Conservation (phyloP, 2,797 vertebrate genomes). For the Oryzias sinensis region DNA sequence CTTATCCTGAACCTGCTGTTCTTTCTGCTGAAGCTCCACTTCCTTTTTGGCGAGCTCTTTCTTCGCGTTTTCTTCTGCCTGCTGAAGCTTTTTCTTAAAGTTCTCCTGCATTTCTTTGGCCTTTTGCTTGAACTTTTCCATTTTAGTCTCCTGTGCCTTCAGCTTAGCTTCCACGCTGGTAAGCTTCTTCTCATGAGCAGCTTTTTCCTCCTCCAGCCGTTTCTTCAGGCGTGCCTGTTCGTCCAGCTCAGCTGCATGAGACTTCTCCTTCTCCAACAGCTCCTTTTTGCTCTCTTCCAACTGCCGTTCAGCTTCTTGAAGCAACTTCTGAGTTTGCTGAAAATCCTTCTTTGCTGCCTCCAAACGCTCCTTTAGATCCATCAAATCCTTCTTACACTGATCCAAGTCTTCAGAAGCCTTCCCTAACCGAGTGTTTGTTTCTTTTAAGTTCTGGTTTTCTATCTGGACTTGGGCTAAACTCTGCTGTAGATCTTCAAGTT, state of each 20-base stretch:
- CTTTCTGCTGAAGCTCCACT: conserved; percentile 85
- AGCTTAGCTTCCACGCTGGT: conserved; percentile 82
- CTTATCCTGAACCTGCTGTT: conserved; percentile 86
- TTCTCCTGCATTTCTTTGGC: conserved; percentile 89
- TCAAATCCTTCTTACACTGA: conserved; percentile 69
- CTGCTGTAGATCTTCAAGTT: conserved; percentile 77
- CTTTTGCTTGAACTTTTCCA: conserved; percentile 88
- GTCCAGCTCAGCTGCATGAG: conserved; percentile 69
- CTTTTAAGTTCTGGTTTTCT: conserved; percentile 74
- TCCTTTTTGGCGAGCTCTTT: conserved; percentile 86
- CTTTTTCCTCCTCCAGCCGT: conserved; percentile 75
- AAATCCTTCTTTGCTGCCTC: conserved; percentile 73
- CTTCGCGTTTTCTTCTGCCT: conserved; percentile 87
- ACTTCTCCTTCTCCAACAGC: conserved; percentile 79
- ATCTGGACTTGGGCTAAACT: conserved; percentile 67
- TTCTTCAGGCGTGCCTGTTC: conserved; percentile 76
- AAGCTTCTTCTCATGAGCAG: conserved; percentile 77
- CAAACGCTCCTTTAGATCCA: conserved; percentile 74
- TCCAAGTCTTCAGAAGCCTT: conserved; percentile 73
- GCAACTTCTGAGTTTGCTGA: conserved; percentile 70
- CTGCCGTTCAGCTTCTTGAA: conserved; percentile 73
- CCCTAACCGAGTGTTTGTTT: conserved; percentile 62
- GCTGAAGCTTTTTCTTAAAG: conserved; percentile 86
- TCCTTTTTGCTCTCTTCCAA: conserved; percentile 72
- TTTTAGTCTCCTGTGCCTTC: conserved; percentile 86